Base-by-base conservation (phyloP, 2,797 vertebrate genomes). In the Ciconia nigra region DNA sequence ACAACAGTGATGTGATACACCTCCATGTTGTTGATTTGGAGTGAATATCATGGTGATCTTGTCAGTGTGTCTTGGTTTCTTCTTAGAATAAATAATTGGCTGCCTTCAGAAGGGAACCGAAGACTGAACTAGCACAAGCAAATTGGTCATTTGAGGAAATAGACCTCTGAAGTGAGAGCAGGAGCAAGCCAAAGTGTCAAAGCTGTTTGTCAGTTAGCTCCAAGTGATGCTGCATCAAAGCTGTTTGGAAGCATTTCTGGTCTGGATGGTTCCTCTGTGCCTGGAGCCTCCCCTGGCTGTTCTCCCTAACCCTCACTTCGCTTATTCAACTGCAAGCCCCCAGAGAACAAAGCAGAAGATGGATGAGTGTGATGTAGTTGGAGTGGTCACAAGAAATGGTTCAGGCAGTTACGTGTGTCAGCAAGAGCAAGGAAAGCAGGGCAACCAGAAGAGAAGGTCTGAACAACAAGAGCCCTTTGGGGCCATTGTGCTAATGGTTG, bases 281-380 rank as follows among this genome's bases (percentile, higher is more conserved):
- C 39, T 66, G 42, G 24, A 83, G 33, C 35, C 24, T 51, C 51
- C 35, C 25, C 12, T 52, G n/a, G 6, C 24, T 80, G 5, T 19
- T 71, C 14, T 66, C 13, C 72, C 19, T 47, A 33, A 52, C 11
- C 19, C 29, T 31, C 47, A 39, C 13, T 66, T 93, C 61, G 55
- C 16, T 6, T 7, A 13, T 71, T 72, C 5, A 58, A 11, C 20
- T 47, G 19, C 35, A 61, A 72, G 26, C 4, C 22, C 20, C 26
- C 35, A 55, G 9, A 86, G n/a, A 44, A 66, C 13, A 88, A 77
- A 80, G 20, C 26, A 39, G n/a, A 61, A 58, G 44, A 46, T 5
- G 10, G 26, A 61, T 49, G 12, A 46, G 17, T 70, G 13, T 0
- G 0, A 19, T 58, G 21, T 22, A 33, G 8, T 12, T 70, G 46